Percentiles rank a stretch among this genome's conserved stretches.
Conservation (phyloP, 2,888 invertebrate genomes). For the Cephus spinipes region DNA sequence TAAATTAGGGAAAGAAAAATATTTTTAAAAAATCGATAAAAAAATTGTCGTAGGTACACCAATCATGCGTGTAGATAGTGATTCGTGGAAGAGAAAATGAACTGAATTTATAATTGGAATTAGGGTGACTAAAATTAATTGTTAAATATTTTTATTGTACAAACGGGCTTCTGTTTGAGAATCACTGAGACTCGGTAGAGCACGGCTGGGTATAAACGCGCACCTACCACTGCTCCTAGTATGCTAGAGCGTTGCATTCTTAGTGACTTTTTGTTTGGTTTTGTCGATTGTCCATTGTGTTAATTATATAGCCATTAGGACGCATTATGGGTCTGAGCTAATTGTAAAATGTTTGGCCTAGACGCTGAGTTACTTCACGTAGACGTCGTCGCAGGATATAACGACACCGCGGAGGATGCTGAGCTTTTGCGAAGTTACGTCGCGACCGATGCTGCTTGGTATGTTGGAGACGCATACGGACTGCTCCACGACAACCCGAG, state of each 20-base stretch:
- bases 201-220: conserved; percentile 2
- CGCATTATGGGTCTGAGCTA: conserved; percentile 22
- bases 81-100: neutral
- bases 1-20: neutral
- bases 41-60: neutral
- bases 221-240: neutral
- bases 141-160: neutral
- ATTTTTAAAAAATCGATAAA: neutral
- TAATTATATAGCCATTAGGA: conserved; percentile 26
- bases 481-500: neutral
- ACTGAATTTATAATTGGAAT: neutral
- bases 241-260: conserved; percentile 22
- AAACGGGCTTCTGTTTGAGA: neutral
- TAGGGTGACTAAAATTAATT: neutral
- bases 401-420: neutral
- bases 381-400: neutral
- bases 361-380: conserved; percentile 10
- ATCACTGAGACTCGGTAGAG: conserved; percentile 16
- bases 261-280: neutral
- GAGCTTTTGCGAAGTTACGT: neutral
- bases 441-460: neutral
- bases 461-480: neutral
- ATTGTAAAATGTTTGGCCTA: conserved; percentile 20
- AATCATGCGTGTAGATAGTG: too few relatives aligned
- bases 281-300: conserved; percentile 12